Percentiles rank a stretch among this genome's conserved stretches.
phyloP scores from a whole-genome alignment of 2,113 vertebrate genomes.

The Platanista minor region DNA sequence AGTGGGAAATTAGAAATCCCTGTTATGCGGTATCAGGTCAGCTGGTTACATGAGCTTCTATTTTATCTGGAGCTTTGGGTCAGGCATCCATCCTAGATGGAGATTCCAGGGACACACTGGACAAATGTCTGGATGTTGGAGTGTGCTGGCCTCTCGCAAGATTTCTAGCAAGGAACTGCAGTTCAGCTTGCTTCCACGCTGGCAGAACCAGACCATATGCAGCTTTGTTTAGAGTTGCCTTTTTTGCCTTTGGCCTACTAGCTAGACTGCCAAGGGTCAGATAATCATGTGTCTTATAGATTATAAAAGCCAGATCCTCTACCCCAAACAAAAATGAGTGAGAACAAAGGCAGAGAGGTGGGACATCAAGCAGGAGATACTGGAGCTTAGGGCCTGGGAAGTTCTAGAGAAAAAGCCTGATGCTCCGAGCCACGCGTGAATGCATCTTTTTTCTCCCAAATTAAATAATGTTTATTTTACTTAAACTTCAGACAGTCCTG shows the following conservation, averaged over 20 bases:
- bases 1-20: neutral
- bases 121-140: neutral
- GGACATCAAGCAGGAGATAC: neutral
- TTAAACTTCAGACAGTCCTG: neutral
- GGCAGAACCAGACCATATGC: neutral
- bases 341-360: neutral
- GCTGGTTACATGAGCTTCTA: neutral
- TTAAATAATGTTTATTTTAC: neutral
- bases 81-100: neutral
- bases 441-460: neutral
- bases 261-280: neutral
- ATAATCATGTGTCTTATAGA: neutral
- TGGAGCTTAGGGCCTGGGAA: neutral
- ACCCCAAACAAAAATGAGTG: neutral
- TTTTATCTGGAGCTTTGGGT: neutral
- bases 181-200: neutral
- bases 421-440: neutral
- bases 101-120: neutral
- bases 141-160: neutral
- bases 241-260: neutral
- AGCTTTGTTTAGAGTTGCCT: neutral
- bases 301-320: neutral
- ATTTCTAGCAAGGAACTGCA: neutral
- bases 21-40: neutral
- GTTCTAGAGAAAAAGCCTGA: neutral